Base-by-base conservation (phyloP, 2,888 invertebrate species). In the Alviniconcha strummeri region DNA sequence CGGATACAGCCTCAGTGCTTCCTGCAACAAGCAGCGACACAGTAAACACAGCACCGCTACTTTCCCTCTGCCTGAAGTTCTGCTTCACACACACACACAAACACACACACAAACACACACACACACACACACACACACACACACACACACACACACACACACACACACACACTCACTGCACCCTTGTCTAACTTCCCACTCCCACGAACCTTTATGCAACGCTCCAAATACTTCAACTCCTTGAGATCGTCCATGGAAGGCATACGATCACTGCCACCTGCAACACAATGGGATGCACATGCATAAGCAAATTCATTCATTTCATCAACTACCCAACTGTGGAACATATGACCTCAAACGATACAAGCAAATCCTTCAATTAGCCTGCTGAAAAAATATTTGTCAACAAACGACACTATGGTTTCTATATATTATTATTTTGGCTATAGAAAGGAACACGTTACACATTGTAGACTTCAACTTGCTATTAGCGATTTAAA, bases 141-240 rank as follows among this genome's bases (percentile, higher is more conserved):
- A 69, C 69, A 69, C 69, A 69, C 13, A 69, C 69, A 69, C 17
- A 17, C 6, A 69, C 69, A 69, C 69, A 69, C 69, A 69, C 69
- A 69, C n/a, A 5, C 17, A 4, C n/a, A 69, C 9, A 60, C 1
- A 69, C 69, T 5, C n/a, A 17, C 69, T 15, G 6, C 13, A 69
- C 69, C 15, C 69, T 0, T n/a, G n/a, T 7, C 9, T 64, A 1
- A 64, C 64, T 13, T n/a, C 69, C 6, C n/a, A 17, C 57, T 9
- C 15, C n/a, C 13, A 77, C 75, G 75, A 78, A 91, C 94, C 91
- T 95, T 95, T 83, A 95, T 92, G 84, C 92, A 93, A 84, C 94
- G 93, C 86, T 95, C 94, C 71, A 95, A 89, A 88, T 94, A 95
- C 83, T 93, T 93, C 89, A 95, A 86, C 64, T 93, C 89, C 74